phyloP scores from a whole-genome alignment of 2,797 vertebrate species.

The Sus cebifrons region DNA sequence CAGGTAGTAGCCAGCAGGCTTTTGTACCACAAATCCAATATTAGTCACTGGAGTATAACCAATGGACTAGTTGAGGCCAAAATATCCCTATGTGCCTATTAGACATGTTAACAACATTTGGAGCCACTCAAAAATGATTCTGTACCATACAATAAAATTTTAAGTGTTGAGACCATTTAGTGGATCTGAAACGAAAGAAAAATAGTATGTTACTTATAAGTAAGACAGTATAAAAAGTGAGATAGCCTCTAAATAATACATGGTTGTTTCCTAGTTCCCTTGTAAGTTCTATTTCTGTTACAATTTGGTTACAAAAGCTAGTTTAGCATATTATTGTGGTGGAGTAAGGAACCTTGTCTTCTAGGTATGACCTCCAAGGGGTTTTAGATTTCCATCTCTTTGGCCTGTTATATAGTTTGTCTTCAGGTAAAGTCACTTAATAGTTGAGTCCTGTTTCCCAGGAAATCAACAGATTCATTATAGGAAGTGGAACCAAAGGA shows the following conservation, averaged over 20 bases:
- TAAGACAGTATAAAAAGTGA: background rate
- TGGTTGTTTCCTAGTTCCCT: background rate
- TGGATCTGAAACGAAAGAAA: background rate
- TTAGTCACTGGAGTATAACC: background rate
- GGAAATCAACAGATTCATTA: background rate
- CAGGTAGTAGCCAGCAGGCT: background rate
- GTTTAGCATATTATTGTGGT: background rate
- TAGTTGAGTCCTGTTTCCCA: background rate
- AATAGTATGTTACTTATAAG: background rate
- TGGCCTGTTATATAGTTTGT: background rate
- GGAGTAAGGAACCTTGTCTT: background rate
- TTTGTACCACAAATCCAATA: background rate
- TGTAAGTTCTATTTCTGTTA: background rate
- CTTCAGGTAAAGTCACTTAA: background rate
- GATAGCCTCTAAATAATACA: slow-evolving; percentile 13
- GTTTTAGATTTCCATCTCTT: background rate
- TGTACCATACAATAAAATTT: background rate
- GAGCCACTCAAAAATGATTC: background rate
- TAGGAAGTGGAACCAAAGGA: background rate
- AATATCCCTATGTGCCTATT: background rate
- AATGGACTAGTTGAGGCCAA: background rate
- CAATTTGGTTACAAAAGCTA: slow-evolving; percentile 18
- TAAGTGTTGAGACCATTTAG: background rate
- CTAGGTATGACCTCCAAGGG: background rate
- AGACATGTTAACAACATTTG: background rate